A percentile compares a stretch with the other conserved stretches of the same genome.
Evolutionary conservation across 2,888 invertebrate genomes (phyloP).

Genomic region (Cephalotes varians): DNA sequence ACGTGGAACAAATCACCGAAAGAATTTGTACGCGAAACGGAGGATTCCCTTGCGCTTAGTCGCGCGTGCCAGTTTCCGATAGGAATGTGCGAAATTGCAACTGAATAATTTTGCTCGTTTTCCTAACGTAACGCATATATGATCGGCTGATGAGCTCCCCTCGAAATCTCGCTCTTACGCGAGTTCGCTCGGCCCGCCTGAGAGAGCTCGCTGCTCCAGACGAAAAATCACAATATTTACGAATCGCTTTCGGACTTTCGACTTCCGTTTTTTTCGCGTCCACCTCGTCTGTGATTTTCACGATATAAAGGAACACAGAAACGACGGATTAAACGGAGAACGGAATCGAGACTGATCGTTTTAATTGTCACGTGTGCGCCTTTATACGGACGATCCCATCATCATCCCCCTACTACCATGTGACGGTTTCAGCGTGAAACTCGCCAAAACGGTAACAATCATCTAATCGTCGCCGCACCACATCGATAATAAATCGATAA

Average conservation of each 20-base stretch:
- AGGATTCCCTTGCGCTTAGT: background rate
- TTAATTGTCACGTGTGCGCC: slow-evolving; percentile 83
- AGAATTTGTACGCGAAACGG: background rate
- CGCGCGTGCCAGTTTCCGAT: background rate
- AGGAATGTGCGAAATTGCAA: slow-evolving; percentile 86
- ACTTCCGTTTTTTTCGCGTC: background rate
- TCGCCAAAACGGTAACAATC: slow-evolving; percentile 61
- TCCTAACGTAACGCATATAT: slow-evolving; percentile 85
- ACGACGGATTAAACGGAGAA: slow-evolving; percentile 76
- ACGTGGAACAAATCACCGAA: slow-evolving; percentile 33
- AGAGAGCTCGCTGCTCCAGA: background rate
- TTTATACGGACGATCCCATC: slow-evolving; percentile 79
- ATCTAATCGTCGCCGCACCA: background rate
- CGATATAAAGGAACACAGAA: background rate
- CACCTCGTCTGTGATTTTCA: background rate
- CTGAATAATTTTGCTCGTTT: slow-evolving; percentile 86
- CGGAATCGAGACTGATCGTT: slow-evolving; percentile 82
- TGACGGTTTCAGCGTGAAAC: slow-evolving; percentile 35
- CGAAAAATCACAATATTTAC: background rate
- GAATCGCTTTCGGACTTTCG: background rate
- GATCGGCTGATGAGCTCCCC: slow-evolving; percentile 29
- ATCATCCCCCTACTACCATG: slow-evolving; percentile 48
- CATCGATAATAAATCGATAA: slow-evolving; percentile 22
- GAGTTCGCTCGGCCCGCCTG: background rate
- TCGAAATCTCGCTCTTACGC: slow-evolving; percentile 5